Evolutionary conservation across 2,113 vertebrate genomes (phyloP), one percentile per base, ranked within the genome.

Genomic region (Alligator mississippiensis): DNA sequence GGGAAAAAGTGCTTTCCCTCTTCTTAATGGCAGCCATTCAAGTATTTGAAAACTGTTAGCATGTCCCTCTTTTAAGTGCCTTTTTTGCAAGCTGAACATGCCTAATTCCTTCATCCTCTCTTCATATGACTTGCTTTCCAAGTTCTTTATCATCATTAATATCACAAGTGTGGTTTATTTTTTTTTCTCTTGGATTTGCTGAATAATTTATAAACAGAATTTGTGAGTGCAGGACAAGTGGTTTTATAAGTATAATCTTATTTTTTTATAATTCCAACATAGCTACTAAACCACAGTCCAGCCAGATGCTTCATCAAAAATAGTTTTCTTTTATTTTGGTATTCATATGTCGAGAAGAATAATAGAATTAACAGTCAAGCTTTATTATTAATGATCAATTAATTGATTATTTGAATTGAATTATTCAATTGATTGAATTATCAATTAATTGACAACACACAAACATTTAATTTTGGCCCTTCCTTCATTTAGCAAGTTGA

Each of bases 401-500:
- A 47, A 47, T 47, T 47, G 47, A 47, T 47, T 47, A 9, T 9
- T 47, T 47, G 47, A 47, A 47, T 47, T 47, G 47, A 47, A 47
- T 47, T 47, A 47, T 47, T 47, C 47, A 47, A 47, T 47, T 47
- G 47, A 47, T 47, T 47, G 47, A 47, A 47, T 47, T 47, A 47
- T 47, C 47, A 47, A 47, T 47, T 47, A 7, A 47, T 47, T 47
- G 47, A 47, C 12, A 87, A 75, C 70, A 66, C 95, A 82, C 91
- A 94, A 85, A 76, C 90, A 86, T 68, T 84, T 93, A 59, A 68
- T 62, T 93, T 93, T 72, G 78, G 25, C n/a, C 34, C 74, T 87
- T 86, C 78, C 54, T 47, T 4, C 28, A 57, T n/a, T 92, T 88
- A 91, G 94, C 74, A 87, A 57, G 34, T 90, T 12, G 11, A 38